These are phyloP conservation scores for Drosophila nigricruria DNA, from an alignment of 2,888 invertebrate genomes.

Conservation along the genomic window DNA sequence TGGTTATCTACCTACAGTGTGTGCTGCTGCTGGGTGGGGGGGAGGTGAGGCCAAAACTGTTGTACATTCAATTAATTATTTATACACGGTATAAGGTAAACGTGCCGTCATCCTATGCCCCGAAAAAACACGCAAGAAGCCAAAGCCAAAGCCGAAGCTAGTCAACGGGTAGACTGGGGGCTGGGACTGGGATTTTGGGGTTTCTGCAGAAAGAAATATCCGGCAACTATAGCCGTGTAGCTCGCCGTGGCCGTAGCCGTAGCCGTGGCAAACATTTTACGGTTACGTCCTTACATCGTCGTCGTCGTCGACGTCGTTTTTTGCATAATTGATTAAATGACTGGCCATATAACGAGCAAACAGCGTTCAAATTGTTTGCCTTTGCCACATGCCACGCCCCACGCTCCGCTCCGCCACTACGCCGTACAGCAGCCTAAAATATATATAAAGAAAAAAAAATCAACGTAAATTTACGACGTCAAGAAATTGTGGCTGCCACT, in stretches of 20 bases:
- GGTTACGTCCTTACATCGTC: slow-evolving; percentile 56
- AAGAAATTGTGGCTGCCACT: slow-evolving; percentile 50
- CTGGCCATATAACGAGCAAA: slow-evolving; percentile 74
- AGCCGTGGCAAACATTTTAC: slow-evolving; percentile 75
- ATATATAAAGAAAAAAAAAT: slow-evolving; percentile 17
- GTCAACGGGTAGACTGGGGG: slow-evolving; percentile 9
- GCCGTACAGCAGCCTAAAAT: slow-evolving; percentile 31
- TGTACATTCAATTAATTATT: slow-evolving; percentile 81
- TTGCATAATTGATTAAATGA: slow-evolving; percentile 85
- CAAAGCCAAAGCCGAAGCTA: slow-evolving; percentile 35
- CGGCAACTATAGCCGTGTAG: slow-evolving; percentile 49
- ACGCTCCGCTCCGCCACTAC: neutral
- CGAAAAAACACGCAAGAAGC: slow-evolving; percentile 46
- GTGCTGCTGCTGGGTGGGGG: neutral
- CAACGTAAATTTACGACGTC: slow-evolving; percentile 62
- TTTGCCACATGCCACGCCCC: slow-evolving; percentile 19
- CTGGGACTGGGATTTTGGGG: neutral
- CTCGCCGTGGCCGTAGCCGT: slow-evolving; percentile 31
- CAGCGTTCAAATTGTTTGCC: slow-evolving; percentile 61
- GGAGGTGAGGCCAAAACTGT: slow-evolving; percentile 56
- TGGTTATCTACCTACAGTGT: neutral
- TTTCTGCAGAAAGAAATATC: slow-evolving; percentile 14
- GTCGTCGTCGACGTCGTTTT: slow-evolving; percentile 70
- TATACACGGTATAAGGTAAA: slow-evolving; percentile 77
- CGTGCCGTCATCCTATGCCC: slow-evolving; percentile 60